phyloP scores from a whole-genome alignment of 1,140 invertebrate genomes.

The Bombyx mandarina region DNA sequence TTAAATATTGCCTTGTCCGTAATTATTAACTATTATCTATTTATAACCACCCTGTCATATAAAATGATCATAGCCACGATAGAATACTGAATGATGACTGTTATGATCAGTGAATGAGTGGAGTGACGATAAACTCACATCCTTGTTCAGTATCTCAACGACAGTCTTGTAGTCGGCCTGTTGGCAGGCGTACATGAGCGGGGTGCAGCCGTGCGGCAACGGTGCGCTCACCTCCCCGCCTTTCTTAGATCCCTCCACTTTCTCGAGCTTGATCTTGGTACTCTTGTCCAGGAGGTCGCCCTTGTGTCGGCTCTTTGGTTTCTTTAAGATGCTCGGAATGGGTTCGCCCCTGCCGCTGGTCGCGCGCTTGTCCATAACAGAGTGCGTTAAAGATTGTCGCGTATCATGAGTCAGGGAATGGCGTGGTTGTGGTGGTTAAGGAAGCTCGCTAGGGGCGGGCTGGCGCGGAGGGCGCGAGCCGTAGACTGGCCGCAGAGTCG shows the following conservation, averaged over 20 bases:
- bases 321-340: constrained; percentile 61
- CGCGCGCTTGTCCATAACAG: constrained; percentile 62
- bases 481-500: constrained; percentile 40
- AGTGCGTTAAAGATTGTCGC: constrained; percentile 22
- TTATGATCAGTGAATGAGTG: neutral
- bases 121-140: constrained; percentile 44
- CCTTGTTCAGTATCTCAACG: constrained; percentile 63
- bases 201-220: constrained; percentile 75
- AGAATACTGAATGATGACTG: too few species aligned
- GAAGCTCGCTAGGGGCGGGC: constrained; percentile 35
- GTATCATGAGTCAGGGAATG: constrained; percentile 25
- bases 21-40: too few species aligned
- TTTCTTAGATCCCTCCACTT: constrained; percentile 37
- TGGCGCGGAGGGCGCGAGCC: constrained; percentile 56
- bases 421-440: constrained; percentile 6
- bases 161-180: constrained; percentile 73
- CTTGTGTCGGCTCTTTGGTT: constrained; percentile 39
- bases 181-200: constrained; percentile 92
- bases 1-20: too few species aligned
- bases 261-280: constrained; percentile 55
- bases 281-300: constrained; percentile 58
- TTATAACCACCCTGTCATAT: too few species aligned
- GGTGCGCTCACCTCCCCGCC: constrained; percentile 42
- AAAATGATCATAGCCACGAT: too few species aligned
- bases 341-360: constrained; percentile 48